These are phyloP conservation scores for Drosophila kokeensis DNA, from an alignment of 2,888 invertebrate genomes.

Conservation along the genomic window DNA sequence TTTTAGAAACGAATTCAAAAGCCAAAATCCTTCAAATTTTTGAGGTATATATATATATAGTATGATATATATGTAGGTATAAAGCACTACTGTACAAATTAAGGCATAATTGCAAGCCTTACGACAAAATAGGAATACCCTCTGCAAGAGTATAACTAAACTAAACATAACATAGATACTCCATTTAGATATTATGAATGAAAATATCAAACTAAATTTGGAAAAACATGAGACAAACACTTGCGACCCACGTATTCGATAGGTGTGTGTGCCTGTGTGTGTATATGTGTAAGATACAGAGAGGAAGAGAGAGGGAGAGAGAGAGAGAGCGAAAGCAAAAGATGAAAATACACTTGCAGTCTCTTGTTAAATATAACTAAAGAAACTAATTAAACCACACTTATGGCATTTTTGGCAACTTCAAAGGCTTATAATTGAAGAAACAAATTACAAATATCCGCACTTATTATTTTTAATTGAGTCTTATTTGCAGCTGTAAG, in stretches of 20 bases:
- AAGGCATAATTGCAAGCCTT: not conserved
- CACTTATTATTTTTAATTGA: not conserved
- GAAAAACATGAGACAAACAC: not conserved
- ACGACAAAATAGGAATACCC: not conserved
- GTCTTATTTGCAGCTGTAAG: not conserved
- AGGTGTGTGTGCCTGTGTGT: not conserved
- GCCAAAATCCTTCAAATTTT: not conserved
- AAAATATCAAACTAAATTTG: constrained; percentile 11
- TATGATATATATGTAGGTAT: no score
- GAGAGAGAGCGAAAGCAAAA: not conserved
- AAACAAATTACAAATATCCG: not conserved
- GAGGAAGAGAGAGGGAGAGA: rapidly evolving
- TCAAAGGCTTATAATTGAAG: not conserved
- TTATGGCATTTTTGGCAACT: not conserved
- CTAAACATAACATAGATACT: constrained; percentile 13
- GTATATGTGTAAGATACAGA: not conserved
- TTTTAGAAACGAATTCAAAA: not conserved
- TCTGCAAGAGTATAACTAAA: constrained; percentile 11
- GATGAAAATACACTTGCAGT: not conserved
- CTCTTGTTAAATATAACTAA: not conserved
- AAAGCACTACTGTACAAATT: not conserved
- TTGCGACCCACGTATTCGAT: not conserved
- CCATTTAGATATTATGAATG: constrained; percentile 33
- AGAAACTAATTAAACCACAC: not conserved
- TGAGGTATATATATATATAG: no score